phyloP scores from a whole-genome alignment of 2,888 invertebrate genomes.

The Hofmannophila pseudospretella region DNA sequence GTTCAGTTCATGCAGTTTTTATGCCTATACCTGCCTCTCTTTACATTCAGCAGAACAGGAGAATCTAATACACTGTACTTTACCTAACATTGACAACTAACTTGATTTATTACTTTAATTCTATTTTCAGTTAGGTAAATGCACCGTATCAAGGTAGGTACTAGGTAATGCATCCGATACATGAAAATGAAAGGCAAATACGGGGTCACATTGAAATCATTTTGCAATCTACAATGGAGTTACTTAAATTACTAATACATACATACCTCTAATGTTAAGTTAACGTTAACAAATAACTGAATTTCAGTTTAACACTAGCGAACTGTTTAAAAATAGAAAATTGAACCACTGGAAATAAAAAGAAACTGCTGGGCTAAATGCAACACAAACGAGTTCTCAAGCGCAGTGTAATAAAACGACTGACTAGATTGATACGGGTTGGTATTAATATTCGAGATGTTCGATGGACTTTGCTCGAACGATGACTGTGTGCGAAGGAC shows the following conservation, averaged over 20 bases:
- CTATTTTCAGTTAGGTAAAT: too few relatives aligned
- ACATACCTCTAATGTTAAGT: neutral
- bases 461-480: constrained; percentile 18
- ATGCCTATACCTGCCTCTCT: too few relatives aligned
- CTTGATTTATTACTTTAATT: too few relatives aligned
- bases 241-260: neutral
- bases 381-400: constrained; percentile 6
- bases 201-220: constrained; percentile 19
- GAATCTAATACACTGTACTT: too few relatives aligned
- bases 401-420: constrained; percentile 2
- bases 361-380: neutral
- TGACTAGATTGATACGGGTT: constrained; percentile 1
- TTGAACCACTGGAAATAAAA: neutral
- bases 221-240: constrained; percentile 11
- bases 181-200: too few relatives aligned
- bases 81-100: too few relatives aligned
- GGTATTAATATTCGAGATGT: neutral
- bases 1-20: too few relatives aligned
- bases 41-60: too few relatives aligned
- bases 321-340: neutral
- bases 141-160: too few relatives aligned
- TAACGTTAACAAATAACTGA: neutral
- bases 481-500: constrained; percentile 15
- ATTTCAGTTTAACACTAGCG: neutral
- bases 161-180: too few relatives aligned